Base-by-base conservation (phyloP, 2,888 invertebrate genomes). In the Abrostola triplasia region DNA sequence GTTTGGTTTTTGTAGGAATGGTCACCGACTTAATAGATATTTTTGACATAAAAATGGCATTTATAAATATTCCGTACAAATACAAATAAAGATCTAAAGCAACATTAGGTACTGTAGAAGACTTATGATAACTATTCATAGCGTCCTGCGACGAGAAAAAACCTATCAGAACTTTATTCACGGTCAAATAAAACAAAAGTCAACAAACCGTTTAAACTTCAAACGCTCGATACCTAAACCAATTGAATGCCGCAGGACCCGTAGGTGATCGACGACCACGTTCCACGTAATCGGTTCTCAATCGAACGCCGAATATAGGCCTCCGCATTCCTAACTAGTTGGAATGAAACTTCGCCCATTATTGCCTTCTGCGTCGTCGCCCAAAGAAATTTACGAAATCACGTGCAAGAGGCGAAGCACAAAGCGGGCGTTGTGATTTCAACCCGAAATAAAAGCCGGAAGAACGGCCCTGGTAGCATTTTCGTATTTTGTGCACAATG, bases 331-430 rank as follows among this genome's bases (percentile, higher is more conserved):
- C 80, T 56, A 71, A 73, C 79, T 77, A 75, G 73, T 79, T 64
- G 64, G 76, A 81, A 84, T 84, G 83, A 82, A 85, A 83, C 82
- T 83, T 78, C 83, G 73, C 70, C 84, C 86, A 85, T 90, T 92
- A 92, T 90, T 91, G 91, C 87, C 81, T 90, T 87, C 86, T 87
- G 86, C 85, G 84, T 88, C 86, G 83, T 66, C 82, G 82, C 80
- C 84, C 87, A 87, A 92, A 90, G 88, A 91, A 90, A 90, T 90
- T 87, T 84, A 86, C 82, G 86, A 84, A 88, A 87, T 84, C 82
- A 79, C 73, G 73, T 67, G 70, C 72, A 64, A 78, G 76, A 74
- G 70, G 67, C 70, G 69, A 67, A 76, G 82, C 78, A 86, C 85
- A 86, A 90, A 89, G 86, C 82, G 76, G 74, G 57, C 70, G 70